Percentiles rank a stretch among this genome's conserved stretches.
These are phyloP conservation scores for Erethizon dorsatum DNA, from an alignment of 2,797 vertebrate species.

Conservation along the genomic window DNA sequence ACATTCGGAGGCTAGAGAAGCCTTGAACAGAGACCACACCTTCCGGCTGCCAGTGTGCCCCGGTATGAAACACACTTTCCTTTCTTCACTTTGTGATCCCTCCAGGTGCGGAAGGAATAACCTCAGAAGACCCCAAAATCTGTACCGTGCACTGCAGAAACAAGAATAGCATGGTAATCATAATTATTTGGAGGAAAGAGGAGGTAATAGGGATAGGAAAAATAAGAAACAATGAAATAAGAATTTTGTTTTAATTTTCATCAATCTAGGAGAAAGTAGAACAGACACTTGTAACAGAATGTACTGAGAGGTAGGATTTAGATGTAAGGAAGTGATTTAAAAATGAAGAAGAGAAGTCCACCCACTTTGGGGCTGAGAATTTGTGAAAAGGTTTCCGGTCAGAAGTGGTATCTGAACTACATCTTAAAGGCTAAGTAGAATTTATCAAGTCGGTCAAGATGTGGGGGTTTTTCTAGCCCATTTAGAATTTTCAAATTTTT, in stretches of 20 bases:
- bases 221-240: neutral
- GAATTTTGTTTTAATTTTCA: constrained; percentile 16
- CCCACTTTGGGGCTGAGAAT: neutral
- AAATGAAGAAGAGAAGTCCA: neutral
- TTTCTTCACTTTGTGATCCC: neutral
- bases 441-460: neutral
- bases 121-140: neutral
- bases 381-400: neutral
- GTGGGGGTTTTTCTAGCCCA: neutral
- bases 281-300: neutral
- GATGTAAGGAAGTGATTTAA: neutral
- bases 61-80: neutral
- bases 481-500: constrained; percentile 13
- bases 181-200: neutral
- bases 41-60: neutral
- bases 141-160: neutral
- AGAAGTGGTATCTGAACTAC: neutral
- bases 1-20: neutral
- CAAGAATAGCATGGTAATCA: neutral
- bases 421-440: neutral
- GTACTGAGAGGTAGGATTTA: neutral
- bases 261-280: neutral
- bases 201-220: neutral
- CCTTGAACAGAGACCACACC: too few relatives aligned
- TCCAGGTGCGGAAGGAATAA: neutral